phyloP scores from a whole-genome alignment of 2,113 vertebrate genomes.

The Electrona antarctica region DNA sequence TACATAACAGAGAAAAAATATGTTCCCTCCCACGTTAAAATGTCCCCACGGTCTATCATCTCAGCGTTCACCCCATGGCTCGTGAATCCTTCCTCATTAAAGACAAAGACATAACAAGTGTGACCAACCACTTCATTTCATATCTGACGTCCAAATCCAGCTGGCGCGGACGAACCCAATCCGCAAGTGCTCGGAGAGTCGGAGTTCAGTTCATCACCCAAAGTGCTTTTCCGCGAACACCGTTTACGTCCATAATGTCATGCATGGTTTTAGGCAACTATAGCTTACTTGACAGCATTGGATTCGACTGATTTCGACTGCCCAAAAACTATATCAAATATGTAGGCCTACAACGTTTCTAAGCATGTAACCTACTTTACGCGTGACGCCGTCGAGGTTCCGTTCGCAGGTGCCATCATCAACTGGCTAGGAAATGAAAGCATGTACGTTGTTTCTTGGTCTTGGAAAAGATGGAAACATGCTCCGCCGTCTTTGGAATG shows the following conservation, averaged over 20 bases:
- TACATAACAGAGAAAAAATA: constrained; percentile 66
- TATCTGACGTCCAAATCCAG: constrained; percentile 39
- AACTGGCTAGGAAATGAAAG: no score
- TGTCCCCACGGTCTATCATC: constrained; percentile 61
- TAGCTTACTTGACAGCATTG: constrained; percentile 10
- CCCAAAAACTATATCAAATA: constrained; percentile 27
- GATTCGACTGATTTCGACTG: neutral
- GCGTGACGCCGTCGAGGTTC: neutral
- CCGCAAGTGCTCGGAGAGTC: constrained; percentile 5
- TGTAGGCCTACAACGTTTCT: neutral
- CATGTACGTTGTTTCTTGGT: neutral
- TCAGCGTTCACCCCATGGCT: constrained; percentile 73
- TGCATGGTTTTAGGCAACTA: constrained; percentile 18
- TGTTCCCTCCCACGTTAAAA: constrained; percentile 68
- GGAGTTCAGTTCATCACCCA: constrained; percentile 25
- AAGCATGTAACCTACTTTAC: constrained; percentile 20
- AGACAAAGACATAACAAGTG: constrained; percentile 54
- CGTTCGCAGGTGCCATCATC: no score
- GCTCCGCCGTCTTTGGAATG: constrained; percentile 49
- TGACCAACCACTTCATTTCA: constrained; percentile 50
- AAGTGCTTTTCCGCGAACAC: constrained; percentile 34
- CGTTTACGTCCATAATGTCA: constrained; percentile 39
- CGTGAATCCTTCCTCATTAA: constrained; percentile 38
- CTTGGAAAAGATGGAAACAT: constrained; percentile 9
- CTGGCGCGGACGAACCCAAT: constrained; percentile 34